Percentiles rank a stretch among this genome's conserved stretches.
Conservation (phyloP, 1,140 invertebrate genomes). For the Wasmannia auropunctata region DNA sequence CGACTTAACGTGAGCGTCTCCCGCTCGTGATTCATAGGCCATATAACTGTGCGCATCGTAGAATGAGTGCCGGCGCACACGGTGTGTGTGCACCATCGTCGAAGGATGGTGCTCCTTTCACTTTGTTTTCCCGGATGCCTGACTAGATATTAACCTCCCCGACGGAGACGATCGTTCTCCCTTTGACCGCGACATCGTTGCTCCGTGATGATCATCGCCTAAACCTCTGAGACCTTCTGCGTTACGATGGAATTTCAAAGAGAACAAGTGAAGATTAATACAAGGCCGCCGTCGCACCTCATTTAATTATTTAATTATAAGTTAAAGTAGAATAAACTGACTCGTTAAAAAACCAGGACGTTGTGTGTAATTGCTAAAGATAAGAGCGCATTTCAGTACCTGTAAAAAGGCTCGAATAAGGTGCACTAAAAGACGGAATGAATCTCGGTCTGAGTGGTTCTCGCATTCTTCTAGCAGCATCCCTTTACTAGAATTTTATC, state of each 20-base stretch:
- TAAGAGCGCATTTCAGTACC: background rate
- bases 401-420: background rate
- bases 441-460: background rate
- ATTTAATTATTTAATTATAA: constrained; percentile 1
- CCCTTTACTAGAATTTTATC: constrained; percentile 19
- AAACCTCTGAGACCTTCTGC: constrained; percentile 5
- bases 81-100: constrained; percentile 28
- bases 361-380: background rate
- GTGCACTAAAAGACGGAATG: background rate
- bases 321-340: background rate
- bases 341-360: background rate
- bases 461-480: background rate
- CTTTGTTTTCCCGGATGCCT: constrained; percentile 73
- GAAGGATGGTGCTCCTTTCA: constrained; percentile 73
- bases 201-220: constrained; percentile 24
- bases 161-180: constrained; percentile 61
- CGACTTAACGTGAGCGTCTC: constrained; percentile 59
- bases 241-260: background rate
- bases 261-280: background rate
- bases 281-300: too few species aligned
- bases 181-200: constrained; percentile 33
- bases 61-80: constrained; percentile 24
- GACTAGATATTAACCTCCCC: constrained; percentile 67
- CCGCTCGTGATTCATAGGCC: constrained; percentile 70
- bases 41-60: constrained; percentile 63